Conservation (phyloP, 1,140 invertebrate species). For the Orchesella cincta region DNA sequence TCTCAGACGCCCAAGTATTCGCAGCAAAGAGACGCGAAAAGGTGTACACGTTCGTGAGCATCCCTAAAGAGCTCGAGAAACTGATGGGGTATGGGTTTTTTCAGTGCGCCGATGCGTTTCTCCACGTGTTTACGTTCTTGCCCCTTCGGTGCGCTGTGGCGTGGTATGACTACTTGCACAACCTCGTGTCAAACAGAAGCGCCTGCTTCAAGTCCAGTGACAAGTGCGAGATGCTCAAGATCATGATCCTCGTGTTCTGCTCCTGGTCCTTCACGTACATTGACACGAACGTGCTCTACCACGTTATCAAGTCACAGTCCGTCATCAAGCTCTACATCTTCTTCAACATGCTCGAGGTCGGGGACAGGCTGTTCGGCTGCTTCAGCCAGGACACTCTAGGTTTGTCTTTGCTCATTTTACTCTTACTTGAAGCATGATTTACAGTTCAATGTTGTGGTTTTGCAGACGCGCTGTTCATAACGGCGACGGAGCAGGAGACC, state of each 20-base stretch:
- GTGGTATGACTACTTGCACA: background rate
- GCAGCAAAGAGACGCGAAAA: background rate
- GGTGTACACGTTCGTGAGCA: slow-evolving; percentile 95
- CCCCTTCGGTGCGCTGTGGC: slow-evolving; percentile 69
- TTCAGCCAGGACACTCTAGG: slow-evolving; percentile 99
- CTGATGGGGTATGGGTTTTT: slow-evolving; percentile 95
- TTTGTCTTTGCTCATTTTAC: slow-evolving; percentile 43
- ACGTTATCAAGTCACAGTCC: slow-evolving; percentile 96
- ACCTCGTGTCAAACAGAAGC: background rate
- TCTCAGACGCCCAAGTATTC: background rate
- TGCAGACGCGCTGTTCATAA: slow-evolving; percentile 85
- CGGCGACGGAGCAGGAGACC: slow-evolving; percentile 74
- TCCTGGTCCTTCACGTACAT: slow-evolving; percentile 73
- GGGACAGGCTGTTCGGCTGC: slow-evolving; percentile 90
- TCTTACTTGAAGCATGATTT: background rate
- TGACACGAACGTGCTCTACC: slow-evolving; percentile 98
- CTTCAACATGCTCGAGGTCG: slow-evolving; percentile 98
- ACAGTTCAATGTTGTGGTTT: slow-evolving; percentile 4
- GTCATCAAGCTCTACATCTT: slow-evolving; percentile 99
- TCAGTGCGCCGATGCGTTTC: slow-evolving; percentile 94
- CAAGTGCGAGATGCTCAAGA: slow-evolving; percentile 94
- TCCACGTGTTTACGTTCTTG: slow-evolving; percentile 89
- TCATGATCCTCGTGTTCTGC: slow-evolving; percentile 80
- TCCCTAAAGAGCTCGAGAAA: slow-evolving; percentile 87
- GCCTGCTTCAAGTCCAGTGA: slow-evolving; percentile 80